Percentiles rank a stretch among this genome's conserved stretches.
phyloP scores from a whole-genome alignment of 2,888 invertebrate genomes.

The Prosopocoilus inquinatus region DNA sequence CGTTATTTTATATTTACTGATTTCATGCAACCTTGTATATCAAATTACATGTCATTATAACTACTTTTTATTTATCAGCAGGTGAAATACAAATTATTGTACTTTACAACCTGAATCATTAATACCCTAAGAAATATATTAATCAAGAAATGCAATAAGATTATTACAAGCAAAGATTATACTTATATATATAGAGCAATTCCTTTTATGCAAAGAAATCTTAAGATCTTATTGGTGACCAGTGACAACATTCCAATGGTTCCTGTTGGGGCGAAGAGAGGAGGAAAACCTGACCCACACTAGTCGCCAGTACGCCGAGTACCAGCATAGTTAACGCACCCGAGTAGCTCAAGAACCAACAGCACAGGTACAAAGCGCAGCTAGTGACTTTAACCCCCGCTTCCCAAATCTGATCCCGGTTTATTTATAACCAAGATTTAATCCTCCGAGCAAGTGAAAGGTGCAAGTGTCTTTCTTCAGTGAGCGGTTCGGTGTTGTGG shows the following conservation, averaged over 20 bases:
- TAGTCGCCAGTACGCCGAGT: conserved; percentile 17
- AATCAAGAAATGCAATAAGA: background rate
- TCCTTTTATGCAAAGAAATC: conserved; percentile 31
- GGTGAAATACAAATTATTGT: too few species aligned
- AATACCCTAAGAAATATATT: background rate
- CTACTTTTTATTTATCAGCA: too few species aligned
- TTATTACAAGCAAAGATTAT: too few species aligned
- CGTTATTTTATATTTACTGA: too few species aligned
- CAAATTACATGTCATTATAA: too few species aligned
- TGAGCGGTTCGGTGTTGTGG: conserved; percentile 6
- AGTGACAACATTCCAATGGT: conserved; percentile 47
- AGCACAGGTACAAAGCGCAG: background rate
- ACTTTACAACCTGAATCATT: background rate
- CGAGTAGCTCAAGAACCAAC: conserved; percentile 12
- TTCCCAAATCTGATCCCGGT: too few species aligned
- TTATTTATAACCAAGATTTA: too few species aligned
- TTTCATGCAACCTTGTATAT: too few species aligned
- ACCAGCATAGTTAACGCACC: conserved; percentile 16
- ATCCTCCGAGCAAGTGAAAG: too few species aligned
- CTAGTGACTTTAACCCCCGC: too few species aligned
- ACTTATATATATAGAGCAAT: conserved; percentile 8
- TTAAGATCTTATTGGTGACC: conserved; percentile 41
- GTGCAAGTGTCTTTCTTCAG: background rate
- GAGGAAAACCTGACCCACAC: conserved; percentile 36
- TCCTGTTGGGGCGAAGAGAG: conserved; percentile 24